Base-by-base conservation (phyloP, 92 coral and sea anemone genomes). In the Heliopora coerulea region DNA sequence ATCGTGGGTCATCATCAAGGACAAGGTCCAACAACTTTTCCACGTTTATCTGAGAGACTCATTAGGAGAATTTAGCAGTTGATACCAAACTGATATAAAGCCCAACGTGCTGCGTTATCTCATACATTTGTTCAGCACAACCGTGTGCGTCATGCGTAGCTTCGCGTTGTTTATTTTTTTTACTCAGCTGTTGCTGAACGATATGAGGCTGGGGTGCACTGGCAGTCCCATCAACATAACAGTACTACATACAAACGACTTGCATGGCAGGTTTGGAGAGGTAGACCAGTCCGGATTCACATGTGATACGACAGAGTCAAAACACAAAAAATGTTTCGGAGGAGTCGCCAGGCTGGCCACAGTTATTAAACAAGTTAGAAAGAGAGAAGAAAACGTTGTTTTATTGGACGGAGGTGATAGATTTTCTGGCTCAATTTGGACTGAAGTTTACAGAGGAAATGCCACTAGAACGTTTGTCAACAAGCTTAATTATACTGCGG, bases 401-500 rank as follows among this genome's bases (percentile, higher is more conserved):
- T 67, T 92, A 8, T 82, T 92, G 13, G 86, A 80, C 61, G 97
- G 83, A 18, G 97, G 92, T 14, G 97, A 92, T 49, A 89, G 86
- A 59, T 76, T 91, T 28, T 83, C 92, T 32, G 96, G 97, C 8
- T 82, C 96, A 29, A 78, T 83, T 59, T 89, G 97, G 97, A 83
- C 88, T 52, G 56, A 59, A 3, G 83, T 74, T 35, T 92, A 87
- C 62, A 82, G 80, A 42, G 97, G 97, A 30, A 91, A 91, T 69
- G 92, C 96, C 0, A 79, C 96, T 19, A 80, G 85, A 40, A 78
- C 25, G 59, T 80, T 91, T 48, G 76, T 89, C 88, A 91, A 91
- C 64, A 82, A 85, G 34, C 81, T 91, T 13, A 65, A 88, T 28
- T 91, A 91, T 26, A 86, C 88, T 70, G 92, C 92, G 9, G 77